These are phyloP conservation scores for Chloroclystis v-ata DNA, from an alignment of 2,888 invertebrate genomes.

Conservation along the genomic window DNA sequence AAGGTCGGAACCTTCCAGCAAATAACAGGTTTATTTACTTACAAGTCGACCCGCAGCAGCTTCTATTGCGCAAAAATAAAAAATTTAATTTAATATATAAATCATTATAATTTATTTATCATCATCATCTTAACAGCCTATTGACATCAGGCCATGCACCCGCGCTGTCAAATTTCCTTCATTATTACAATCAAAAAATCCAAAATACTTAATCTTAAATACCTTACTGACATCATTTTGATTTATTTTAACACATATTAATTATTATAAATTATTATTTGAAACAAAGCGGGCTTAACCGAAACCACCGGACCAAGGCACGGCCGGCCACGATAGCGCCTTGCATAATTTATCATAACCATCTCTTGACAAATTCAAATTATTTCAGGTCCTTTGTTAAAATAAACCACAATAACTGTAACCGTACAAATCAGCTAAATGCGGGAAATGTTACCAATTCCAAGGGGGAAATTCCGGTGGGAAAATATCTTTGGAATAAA, in stretches of 20 bases:
- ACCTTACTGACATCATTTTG: too few species aligned
- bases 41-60: too few species aligned
- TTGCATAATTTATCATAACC: slow-evolving; percentile 46
- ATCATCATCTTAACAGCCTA: too few species aligned
- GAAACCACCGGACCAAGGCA: slow-evolving; percentile 7
- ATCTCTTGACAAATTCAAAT: slow-evolving; percentile 53
- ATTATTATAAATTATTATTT: slow-evolving; percentile 8
- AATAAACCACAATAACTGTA: slow-evolving; percentile 59
- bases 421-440: slow-evolving; percentile 66
- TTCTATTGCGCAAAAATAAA: too few species aligned
- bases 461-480: slow-evolving; percentile 69
- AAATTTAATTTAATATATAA: too few species aligned
- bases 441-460: slow-evolving; percentile 66
- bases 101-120: too few species aligned
- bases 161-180: too few species aligned
- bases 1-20: too few species aligned
- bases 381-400: slow-evolving; percentile 56
- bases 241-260: not conserved
- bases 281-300: slow-evolving; percentile 35
- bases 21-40: too few species aligned
- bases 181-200: too few species aligned
- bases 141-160: too few species aligned
- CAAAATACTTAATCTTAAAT: too few species aligned
- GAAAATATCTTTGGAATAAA: slow-evolving; percentile 72
- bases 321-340: slow-evolving; percentile 34